Evolutionary conservation across 2,797 vertebrate genomes (phyloP), one percentile per base, ranked within the genome.

Genomic region (Muscicapa striata): DNA sequence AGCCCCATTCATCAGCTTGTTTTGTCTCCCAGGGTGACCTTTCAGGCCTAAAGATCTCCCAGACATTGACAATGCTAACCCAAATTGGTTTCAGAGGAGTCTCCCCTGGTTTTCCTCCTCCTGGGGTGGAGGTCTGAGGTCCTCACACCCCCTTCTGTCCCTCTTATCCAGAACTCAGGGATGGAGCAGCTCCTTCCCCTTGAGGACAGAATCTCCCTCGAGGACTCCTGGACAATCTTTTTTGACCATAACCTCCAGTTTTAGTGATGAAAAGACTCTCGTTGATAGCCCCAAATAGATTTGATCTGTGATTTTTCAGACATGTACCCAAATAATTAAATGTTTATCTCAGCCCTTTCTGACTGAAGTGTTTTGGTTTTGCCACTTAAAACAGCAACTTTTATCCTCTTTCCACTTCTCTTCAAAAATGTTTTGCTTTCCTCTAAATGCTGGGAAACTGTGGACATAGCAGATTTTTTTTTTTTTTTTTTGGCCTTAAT

Each of bases 21-120:
- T 92, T 89, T 80, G 89, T 69, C 89, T 94, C 91, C 66, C 79
- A 73, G 48, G 48, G 32, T n/a, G 80, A 96, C 76, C 46, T 94
- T 93, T 94, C 21, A 43, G 69, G 84, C 41, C 89, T 27, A 30
- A 85, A 64, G 78, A 23, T n/a, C 79, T 58, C 73, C 4, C 0
- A 78, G 48, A 15, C 69, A 3, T n/a, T 2, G 89, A 87, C 82
- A 92, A 91, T 69, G 54, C n/a, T 15, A 51, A 87, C 57, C 78
- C n/a, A 46, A 79, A 82, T 21, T 13, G 68, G 67, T 61, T 84
- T 57, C 5, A n/a, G 48, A 19, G 30, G 26, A 40, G 48, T 2
- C 23, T 72, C 27, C 14, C 15, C 40, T 43, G 18, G 10, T 82
- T 78, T 64, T 34, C 27, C n/a, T 34, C 23, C 45, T 66, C 15